phyloP scores from a whole-genome alignment of 2,797 vertebrate species.

The Scyliorhinus canicula region DNA sequence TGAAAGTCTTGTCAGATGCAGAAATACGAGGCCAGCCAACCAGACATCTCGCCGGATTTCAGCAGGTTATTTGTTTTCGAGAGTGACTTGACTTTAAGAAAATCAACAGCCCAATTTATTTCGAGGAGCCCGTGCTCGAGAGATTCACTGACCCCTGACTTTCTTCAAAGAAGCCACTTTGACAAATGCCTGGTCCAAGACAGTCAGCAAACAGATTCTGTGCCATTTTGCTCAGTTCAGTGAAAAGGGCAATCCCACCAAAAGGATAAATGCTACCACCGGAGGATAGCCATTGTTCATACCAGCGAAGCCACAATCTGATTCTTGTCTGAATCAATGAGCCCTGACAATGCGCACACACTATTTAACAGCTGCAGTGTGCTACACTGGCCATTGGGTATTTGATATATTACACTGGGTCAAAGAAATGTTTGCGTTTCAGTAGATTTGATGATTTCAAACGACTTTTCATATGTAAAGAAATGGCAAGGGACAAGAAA shows the following conservation, averaged over 20 bases:
- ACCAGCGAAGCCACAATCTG: neutral
- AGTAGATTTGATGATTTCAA: neutral
- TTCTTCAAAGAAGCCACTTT: neutral
- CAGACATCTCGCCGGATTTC: neutral
- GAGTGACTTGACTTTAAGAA: conserved; percentile 13
- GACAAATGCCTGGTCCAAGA: neutral
- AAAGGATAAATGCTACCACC: neutral
- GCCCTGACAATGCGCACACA: neutral
- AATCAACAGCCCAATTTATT: neutral
- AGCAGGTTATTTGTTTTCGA: neutral
- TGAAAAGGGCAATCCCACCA: neutral
- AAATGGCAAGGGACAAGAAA: neutral
- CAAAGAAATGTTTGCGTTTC: neutral
- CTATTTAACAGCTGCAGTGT: neutral
- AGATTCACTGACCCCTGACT: neutral
- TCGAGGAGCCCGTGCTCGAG: too few species aligned
- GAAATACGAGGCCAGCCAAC: neutral
- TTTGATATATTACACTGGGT: neutral
- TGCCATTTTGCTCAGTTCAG: neutral
- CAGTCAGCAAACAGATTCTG: neutral
- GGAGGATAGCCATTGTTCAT: neutral
- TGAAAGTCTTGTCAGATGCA: neutral
- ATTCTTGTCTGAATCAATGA: neutral
- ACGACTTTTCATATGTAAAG: neutral
- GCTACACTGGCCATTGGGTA: neutral